These are phyloP conservation scores for Philotrypesis tridentata DNA, from an alignment of 1,140 invertebrate genomes.

Conservation along the genomic window DNA sequence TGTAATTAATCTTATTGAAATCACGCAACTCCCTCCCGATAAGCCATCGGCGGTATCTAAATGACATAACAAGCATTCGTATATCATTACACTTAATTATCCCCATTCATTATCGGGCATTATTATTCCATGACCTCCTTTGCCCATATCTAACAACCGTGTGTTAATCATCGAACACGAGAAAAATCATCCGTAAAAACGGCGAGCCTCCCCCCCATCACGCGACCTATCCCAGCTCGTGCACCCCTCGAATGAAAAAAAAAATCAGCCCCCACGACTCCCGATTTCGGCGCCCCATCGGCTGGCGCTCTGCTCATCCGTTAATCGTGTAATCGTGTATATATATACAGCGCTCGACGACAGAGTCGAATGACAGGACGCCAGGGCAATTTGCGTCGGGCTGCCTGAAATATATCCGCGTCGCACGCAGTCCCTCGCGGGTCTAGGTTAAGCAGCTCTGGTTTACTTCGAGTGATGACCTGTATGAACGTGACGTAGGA, in stretches of 20 bases:
- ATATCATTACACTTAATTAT: constrained; percentile 9
- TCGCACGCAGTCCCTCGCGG: constrained; percentile 30
- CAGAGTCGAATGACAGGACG: neutral
- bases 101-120: neutral
- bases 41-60: neutral
- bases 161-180: neutral
- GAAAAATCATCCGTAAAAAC: neutral
- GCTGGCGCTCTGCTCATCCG: neutral
- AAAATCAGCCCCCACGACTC: neutral
- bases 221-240: neutral
- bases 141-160: neutral
- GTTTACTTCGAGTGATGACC: constrained; percentile 46
- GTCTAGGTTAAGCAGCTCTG: constrained; percentile 48
- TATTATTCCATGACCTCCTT: neutral
- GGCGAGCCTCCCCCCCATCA: neutral
- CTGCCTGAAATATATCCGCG: constrained; percentile 41
- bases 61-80: neutral
- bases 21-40: neutral
- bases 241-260: neutral
- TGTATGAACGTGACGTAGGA: constrained; percentile 44
- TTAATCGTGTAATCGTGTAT: neutral
- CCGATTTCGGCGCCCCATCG: neutral
- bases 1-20: constrained; percentile 3
- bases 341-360: no score
- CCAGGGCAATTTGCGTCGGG: constrained; percentile 25